These are phyloP conservation scores for Tarsius wallacei DNA, from an alignment of 2,797 vertebrate species.

Conservation along the genomic window DNA sequence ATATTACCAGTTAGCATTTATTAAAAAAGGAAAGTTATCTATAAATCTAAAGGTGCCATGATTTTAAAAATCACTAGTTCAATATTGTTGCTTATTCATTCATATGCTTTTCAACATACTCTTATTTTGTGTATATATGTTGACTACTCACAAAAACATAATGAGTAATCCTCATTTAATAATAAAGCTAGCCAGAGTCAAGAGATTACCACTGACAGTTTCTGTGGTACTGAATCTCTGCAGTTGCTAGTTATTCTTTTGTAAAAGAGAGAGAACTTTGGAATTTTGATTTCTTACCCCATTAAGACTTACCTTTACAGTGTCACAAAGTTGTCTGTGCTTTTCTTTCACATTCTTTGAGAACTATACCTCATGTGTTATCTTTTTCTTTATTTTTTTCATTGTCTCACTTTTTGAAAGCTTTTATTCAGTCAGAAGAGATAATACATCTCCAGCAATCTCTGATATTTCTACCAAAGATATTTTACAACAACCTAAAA, in stretches of 20 bases:
- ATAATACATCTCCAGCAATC: neutral
- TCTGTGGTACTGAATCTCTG: neutral
- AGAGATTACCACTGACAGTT: neutral
- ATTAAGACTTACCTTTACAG: neutral
- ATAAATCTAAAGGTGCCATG: constrained; percentile 61
- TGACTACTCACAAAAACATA: constrained; percentile 53
- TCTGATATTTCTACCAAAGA: neutral
- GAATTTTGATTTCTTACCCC: constrained; percentile 9
- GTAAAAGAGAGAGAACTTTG: neutral
- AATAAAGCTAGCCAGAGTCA: constrained; percentile 58
- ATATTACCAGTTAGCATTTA: constrained; percentile 84
- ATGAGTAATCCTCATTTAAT: neutral
- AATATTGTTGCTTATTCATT: constrained; percentile 43
- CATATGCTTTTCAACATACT: constrained; percentile 72
- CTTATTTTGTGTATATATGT: constrained; percentile 76
- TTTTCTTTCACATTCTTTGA: neutral
- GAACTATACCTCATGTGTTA: neutral
- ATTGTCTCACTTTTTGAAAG: neutral
- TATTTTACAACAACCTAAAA: neutral
- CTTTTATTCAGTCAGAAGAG: neutral
- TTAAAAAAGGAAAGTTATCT: constrained; percentile 67
- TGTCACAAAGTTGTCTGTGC: neutral
- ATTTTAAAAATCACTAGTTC: constrained; percentile 72
- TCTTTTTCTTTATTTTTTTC: neutral
- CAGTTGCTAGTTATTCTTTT: constrained; percentile 53